Evolutionary conservation across 2,797 vertebrate species (phyloP), one percentile per base, ranked within the genome.

Genomic region (Scomberomorus guttatus): DNA sequence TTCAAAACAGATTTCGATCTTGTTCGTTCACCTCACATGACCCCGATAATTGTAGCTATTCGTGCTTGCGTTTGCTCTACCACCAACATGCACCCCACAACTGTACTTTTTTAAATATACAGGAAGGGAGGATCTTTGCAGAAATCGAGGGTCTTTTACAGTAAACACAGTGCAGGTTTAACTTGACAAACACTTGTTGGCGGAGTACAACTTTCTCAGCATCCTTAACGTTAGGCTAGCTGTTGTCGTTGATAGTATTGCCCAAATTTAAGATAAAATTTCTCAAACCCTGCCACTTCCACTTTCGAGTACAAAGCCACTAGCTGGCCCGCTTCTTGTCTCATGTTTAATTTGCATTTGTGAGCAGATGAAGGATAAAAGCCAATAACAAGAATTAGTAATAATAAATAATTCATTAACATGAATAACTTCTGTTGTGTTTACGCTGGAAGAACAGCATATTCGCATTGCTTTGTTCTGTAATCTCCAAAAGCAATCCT

Each of bases 371-470:
- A 27, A 29, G 15, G 18, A 56, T 17, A 55, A 81, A 78, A 87
- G 65, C 11, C n/a, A 82, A 84, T 62, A 78, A 77, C 48, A 10
- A 79, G 55, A 82, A 76, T 61, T 75, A 81, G 54, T 24, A 29
- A 32, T 3, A 50, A 75, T 81, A 70, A 80, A 90, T 84, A 66
- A 80, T 85, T 86, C 65, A 84, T 72, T 18, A 51, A 72, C 51
- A 52, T 66, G 52, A 85, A 66, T 77, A 87, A 68, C 50, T 46
- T 79, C 42, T 66, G 52, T 80, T 71, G 61, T 56, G 52, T 80
- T 71, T 56, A 63, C 6, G 15, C 65, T 57, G 22, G 46, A 37
- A 51, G 55, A 72, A 7, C 57, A 27, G 65, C n/a, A 5, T 14
- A 3, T 32, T 57, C 52, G 66, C 37, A 0, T 24, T 2, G 55